Percentiles rank a stretch among this genome's conserved stretches.
These are phyloP conservation scores for Cervus canadensis DNA, from an alignment of 2,113 vertebrate species.

Conservation along the genomic window DNA sequence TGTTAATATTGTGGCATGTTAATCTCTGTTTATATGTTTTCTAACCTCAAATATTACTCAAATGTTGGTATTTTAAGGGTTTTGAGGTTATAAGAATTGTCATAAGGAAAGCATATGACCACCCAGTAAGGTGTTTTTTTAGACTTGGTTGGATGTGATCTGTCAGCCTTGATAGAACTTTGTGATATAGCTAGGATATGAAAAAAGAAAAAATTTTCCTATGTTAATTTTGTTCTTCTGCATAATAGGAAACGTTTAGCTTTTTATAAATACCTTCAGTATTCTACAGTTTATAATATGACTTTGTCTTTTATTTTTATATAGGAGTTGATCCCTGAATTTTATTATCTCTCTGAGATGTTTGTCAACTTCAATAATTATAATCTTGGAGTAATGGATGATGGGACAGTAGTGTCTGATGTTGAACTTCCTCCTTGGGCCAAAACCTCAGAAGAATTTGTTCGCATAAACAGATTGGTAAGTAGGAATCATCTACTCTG, in stretches of 20 bases:
- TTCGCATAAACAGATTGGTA: slow-evolving; percentile 97
- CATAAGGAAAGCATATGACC: not conserved
- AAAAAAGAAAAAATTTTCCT: not conserved
- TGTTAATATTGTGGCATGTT: not conserved
- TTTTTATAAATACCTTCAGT: not conserved
- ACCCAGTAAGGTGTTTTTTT: not conserved
- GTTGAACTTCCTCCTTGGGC: slow-evolving; percentile 99
- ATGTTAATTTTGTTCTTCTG: slow-evolving; percentile 3
- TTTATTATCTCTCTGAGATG: slow-evolving; percentile 99
- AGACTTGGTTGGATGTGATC: not conserved
- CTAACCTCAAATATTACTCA: not conserved
- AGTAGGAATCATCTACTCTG: slow-evolving; percentile 72
- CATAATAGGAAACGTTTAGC: slow-evolving; percentile 1
- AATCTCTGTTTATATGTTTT: slow-evolving; percentile 12
- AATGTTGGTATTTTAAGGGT: not conserved
- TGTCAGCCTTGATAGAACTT: not conserved
- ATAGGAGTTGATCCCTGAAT: slow-evolving; percentile 98
- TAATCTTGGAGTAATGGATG: slow-evolving; percentile 98
- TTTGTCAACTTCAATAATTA: slow-evolving; percentile 98
- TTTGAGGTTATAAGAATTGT: not conserved
- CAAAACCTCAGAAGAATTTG: slow-evolving; percentile 97
- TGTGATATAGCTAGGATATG: not conserved
- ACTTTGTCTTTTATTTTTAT: slow-evolving; percentile 74
- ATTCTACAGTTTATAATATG: slow-evolving; percentile 57
- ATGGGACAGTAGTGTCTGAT: slow-evolving; percentile 93